These are phyloP conservation scores for Mallotus villosus DNA, from an alignment of 2,797 vertebrate genomes.

Conservation along the genomic window DNA sequence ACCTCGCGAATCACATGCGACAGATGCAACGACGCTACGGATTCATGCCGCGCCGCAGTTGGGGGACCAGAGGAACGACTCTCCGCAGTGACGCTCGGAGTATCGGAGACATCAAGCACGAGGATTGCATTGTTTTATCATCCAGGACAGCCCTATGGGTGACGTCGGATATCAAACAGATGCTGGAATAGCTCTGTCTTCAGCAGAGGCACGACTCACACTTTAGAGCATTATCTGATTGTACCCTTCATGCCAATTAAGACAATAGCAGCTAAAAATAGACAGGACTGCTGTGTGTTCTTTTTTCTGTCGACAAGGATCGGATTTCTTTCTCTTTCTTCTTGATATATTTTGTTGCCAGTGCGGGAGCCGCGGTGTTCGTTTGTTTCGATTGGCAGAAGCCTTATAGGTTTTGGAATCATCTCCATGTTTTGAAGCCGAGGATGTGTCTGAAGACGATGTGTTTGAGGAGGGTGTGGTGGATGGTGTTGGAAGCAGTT, in stretches of 20 bases:
- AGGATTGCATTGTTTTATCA: constrained; percentile 6
- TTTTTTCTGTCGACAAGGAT: constrained; percentile 62
- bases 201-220: constrained; percentile 41
- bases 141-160: constrained; percentile 5
- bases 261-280: constrained; percentile 69
- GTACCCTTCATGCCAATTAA: constrained; percentile 75
- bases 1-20: too few species aligned
- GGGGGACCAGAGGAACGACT: too few species aligned
- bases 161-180: background rate
- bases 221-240: constrained; percentile 67
- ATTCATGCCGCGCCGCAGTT: too few species aligned
- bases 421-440: constrained; percentile 31
- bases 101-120: too few species aligned
- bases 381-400: constrained; percentile 17
- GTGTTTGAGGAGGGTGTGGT: constrained; percentile 50
- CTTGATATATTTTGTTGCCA: constrained; percentile 13
- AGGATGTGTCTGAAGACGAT: constrained; percentile 31
- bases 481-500: too few species aligned
- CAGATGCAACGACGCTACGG: too few species aligned
- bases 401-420: constrained; percentile 53
- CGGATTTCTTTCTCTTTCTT: constrained; percentile 53
- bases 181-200: constrained; percentile 56
- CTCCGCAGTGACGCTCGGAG: too few species aligned
- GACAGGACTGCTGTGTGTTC: constrained; percentile 49
- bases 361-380: background rate